Percentiles rank a stretch among this genome's conserved stretches.
Conservation (phyloP, 2,797 vertebrate species). For the Ctenopoma kingsleyae region DNA sequence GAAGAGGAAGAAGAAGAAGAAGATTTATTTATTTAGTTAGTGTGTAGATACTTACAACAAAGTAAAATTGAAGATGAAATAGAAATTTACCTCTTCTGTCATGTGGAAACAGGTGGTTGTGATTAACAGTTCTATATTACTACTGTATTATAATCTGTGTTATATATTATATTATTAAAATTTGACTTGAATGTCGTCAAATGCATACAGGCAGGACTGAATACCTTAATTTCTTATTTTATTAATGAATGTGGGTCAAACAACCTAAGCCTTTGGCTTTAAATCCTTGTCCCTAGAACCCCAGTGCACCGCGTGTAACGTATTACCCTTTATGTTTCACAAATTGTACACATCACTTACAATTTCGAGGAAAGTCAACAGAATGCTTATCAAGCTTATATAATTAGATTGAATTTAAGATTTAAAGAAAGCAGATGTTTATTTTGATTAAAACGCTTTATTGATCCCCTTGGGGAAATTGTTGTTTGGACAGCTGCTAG, state of each 20-base stretch:
- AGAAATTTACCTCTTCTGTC: background rate
- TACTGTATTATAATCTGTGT: background rate
- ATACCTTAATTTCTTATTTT: background rate
- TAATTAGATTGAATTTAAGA: conserved; percentile 3
- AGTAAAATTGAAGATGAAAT: background rate
- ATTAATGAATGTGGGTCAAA: conserved; percentile 40
- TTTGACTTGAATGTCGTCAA: conserved; percentile 3
- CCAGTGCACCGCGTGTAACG: conserved; percentile 20
- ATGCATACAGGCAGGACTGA: conserved; percentile 8
- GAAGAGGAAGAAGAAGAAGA: no score
- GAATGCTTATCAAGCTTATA: conserved; percentile 2
- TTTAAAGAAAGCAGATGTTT: background rate
- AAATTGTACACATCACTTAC: conserved; percentile 40
- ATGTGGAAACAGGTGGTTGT: conserved; percentile 1
- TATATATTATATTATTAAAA: background rate
- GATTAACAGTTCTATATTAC: no score
- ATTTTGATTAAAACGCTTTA: no score
- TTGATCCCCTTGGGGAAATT: no score
- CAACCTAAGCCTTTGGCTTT: conserved; percentile 28
- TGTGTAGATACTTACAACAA: background rate
- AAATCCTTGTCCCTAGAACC: conserved; percentile 31
- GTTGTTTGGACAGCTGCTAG: no score
- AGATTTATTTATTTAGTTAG: no score
- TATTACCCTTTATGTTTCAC: conserved; percentile 45
- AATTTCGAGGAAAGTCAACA: conserved; percentile 22